Evolutionary conservation across 2,888 invertebrate species (phyloP).

Genomic region (Nomada goodeniana): DNA sequence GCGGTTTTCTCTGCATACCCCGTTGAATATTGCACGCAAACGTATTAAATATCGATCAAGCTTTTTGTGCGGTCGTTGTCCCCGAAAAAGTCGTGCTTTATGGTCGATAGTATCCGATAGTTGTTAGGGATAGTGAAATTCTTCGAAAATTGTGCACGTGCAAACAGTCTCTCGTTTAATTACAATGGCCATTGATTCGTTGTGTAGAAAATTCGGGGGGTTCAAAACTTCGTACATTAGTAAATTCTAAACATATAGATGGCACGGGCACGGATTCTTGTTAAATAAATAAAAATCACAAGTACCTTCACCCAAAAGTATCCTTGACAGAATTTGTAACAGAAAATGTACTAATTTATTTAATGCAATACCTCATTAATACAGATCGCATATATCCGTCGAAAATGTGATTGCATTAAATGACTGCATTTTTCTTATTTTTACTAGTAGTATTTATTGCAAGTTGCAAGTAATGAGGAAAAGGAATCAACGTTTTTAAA

Average conservation of each 20-base stretch:
- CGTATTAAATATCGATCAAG: slow-evolving; percentile 28
- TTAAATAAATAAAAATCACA: no score
- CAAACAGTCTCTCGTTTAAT: neutral
- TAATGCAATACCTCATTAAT: no score
- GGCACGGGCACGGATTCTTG: no score
- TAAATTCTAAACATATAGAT: no score
- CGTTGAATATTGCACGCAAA: slow-evolving; percentile 39
- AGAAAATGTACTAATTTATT: no score
- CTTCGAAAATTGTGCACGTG: neutral
- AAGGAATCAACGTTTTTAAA: neutral
- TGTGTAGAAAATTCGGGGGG: neutral
- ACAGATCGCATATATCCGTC: no score
- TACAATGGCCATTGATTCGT: neutral
- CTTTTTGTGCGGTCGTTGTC: slow-evolving; percentile 11
- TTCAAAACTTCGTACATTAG: neutral
- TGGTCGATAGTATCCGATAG: slow-evolving; percentile 17
- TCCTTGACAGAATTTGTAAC: no score
- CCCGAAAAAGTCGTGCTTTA: slow-evolving; percentile 13
- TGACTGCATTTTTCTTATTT: no score
- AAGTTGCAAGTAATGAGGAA: neutral
- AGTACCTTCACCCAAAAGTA: no score
- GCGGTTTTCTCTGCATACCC: neutral
- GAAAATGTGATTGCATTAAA: no score
- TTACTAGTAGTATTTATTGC: no score
- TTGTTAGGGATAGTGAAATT: slow-evolving; percentile 7